Percentiles rank a stretch among this genome's conserved stretches.
These are phyloP conservation scores for Novumbra hubbsi DNA, from an alignment of 2,797 vertebrate genomes.

Conservation along the genomic window DNA sequence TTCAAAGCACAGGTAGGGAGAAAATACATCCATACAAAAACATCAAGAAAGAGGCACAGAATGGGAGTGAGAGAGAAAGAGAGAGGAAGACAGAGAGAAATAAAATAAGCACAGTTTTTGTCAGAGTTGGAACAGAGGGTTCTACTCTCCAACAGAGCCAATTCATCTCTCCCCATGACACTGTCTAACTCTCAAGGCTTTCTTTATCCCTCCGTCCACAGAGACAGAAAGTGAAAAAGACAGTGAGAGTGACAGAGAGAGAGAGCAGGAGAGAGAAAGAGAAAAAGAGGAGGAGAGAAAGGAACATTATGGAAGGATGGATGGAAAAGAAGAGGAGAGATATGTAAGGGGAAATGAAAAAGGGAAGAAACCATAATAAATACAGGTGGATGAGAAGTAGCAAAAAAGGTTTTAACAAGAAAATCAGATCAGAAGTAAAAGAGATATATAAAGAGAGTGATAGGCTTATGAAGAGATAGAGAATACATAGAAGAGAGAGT, in stretches of 20 bases:
- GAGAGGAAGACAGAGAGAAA: background rate
- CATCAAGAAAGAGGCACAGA: background rate
- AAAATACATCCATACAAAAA: slow-evolving; percentile 28
- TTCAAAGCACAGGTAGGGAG: slow-evolving; percentile 42
- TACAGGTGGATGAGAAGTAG: too few species aligned
- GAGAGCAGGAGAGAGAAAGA: background rate
- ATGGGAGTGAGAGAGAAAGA: background rate
- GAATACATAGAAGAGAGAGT: background rate
- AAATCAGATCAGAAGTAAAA: too few species aligned
- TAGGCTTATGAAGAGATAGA: too few species aligned
- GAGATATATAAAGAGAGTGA: too few species aligned
- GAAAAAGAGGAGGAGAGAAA: background rate
- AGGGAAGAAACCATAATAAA: too few species aligned
- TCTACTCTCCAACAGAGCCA: slow-evolving; percentile 46
- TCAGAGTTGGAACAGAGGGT: slow-evolving; percentile 42
- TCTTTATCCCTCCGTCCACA: slow-evolving; percentile 33
- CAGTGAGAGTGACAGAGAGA: background rate
- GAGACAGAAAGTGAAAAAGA: background rate
- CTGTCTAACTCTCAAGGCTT: slow-evolving; percentile 56
- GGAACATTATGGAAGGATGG: background rate
- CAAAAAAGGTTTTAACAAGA: too few species aligned
- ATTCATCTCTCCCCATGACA: slow-evolving; percentile 60
- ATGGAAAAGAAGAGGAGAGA: slow-evolving; percentile 1
- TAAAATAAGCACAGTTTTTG: slow-evolving; percentile 41
- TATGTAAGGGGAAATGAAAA: too few species aligned